Base-by-base conservation (phyloP, 2,797 vertebrate genomes). In the Telmatherina bonti region DNA sequence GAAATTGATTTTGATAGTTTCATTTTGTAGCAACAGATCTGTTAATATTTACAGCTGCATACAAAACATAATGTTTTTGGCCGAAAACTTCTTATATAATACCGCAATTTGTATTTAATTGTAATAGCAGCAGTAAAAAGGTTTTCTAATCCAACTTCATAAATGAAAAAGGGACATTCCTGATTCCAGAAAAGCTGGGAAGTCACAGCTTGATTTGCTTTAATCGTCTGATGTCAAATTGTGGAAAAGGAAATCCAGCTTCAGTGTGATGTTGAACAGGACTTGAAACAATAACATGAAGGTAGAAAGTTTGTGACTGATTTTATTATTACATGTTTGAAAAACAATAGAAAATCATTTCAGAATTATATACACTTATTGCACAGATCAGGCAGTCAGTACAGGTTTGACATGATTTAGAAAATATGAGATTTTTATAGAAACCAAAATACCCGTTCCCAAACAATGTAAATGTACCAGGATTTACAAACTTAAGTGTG, bases 241-340 rank as follows among this genome's bases (percentile, higher is more conserved):
- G 31, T 22, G 8, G 30, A 7, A 22, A 65, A 29, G 8, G 16
- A 24, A 54, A 57, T 53, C 26, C 27, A 24, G 45, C 62, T 30
- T 54, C 29, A 15, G 5, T 47, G 45, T n/a, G 45, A 29, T 31
- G 4, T 0, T 51, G 41, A 30, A 8, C 7, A 36, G 15, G 2
- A 30, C 9, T 24, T 55, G 60, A 7, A 2, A 58, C 6, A 56
- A 43, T 16, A 43, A n/a, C n/a, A n/a, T n/a, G n/a, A n/a, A n/a
- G n/a, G n/a, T n/a, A n/a, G n/a, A n/a, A n/a, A n/a, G n/a, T n/a
- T n/a, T n/a, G n/a, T n/a, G n/a, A 20, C 47, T 18, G 3, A 61
- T 0, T 85, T 86, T 82, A 81, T 84, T 81, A 27, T 49, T 38
- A 74, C 56, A 36, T 66, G 35, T 16, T 51, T 38, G 3, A 1